Conservation (phyloP, 2,797 vertebrate genomes). For the Somateria mollissima region DNA sequence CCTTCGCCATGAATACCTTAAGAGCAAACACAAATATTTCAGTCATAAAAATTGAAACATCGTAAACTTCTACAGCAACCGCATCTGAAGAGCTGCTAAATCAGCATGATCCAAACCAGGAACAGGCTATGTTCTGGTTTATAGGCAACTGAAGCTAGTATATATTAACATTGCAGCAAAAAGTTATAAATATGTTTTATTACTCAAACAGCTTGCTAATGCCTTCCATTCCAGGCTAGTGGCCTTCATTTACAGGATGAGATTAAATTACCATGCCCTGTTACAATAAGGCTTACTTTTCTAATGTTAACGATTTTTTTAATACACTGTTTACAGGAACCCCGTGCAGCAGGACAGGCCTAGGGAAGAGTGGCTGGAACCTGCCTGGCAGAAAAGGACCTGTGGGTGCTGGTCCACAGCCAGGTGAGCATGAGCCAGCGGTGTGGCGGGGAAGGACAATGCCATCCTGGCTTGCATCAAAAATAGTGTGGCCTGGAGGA, state of each 20-base stretch:
- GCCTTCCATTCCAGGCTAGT: neutral
- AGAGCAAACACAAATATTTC: neutral
- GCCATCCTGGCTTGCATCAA: no score
- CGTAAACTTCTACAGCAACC: neutral
- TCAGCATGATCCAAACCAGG: neutral
- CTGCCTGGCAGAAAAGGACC: no score
- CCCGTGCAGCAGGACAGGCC: no score
- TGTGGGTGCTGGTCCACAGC: no score
- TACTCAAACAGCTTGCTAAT: neutral
- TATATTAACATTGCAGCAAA: neutral
- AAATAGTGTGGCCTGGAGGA: no score
- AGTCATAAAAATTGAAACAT: neutral
- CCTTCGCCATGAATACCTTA: constrained; percentile 97
- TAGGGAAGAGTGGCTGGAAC: no score
- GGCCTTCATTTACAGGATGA: neutral
- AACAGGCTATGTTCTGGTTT: no score
- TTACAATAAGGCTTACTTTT: neutral
- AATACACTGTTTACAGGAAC: no score
- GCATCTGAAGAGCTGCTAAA: neutral
- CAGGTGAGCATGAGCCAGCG: no score
- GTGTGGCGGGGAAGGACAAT: no score
- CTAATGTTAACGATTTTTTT: neutral
- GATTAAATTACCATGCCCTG: neutral
- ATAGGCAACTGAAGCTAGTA: neutral
- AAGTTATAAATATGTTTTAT: neutral